These are phyloP conservation scores for Smittia aterrima DNA, from an alignment of 2,888 invertebrate genomes.

Conservation along the genomic window DNA sequence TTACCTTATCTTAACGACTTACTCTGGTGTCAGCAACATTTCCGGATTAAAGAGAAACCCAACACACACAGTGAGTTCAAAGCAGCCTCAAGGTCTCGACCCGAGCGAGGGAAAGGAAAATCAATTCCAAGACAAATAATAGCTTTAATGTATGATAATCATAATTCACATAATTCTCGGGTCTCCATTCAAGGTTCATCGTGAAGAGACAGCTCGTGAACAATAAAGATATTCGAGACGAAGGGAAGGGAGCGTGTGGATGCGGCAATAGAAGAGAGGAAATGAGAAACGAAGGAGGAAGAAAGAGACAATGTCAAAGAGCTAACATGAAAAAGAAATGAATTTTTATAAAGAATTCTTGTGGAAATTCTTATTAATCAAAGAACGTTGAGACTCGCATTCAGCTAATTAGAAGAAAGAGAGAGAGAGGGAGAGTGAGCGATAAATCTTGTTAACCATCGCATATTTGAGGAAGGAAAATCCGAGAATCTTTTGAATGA, in stretches of 20 bases:
- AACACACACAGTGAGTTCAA: no score
- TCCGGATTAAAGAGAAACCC: no score
- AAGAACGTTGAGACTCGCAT: slow-evolving; percentile 7
- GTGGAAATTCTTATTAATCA: slow-evolving; percentile 30
- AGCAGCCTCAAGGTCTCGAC: not conserved
- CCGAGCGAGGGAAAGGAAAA: not conserved
- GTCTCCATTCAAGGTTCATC: slow-evolving; percentile 9
- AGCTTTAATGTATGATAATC: slow-evolving; percentile 36
- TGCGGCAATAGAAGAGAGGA: not conserved
- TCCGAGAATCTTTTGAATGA: no score
- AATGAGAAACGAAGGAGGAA: not conserved
- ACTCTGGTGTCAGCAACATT: no score
- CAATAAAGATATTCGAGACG: slow-evolving; percentile 12
- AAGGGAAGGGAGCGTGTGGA: not conserved
- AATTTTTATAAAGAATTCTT: not conserved
- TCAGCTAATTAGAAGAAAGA: not conserved
- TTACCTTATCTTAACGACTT: no score
- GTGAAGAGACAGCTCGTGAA: slow-evolving; percentile 1
- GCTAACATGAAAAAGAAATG: not conserved
- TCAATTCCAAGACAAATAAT: slow-evolving; percentile 28
- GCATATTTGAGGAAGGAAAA: not conserved
- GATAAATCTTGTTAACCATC: not conserved
- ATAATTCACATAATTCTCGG: not conserved
- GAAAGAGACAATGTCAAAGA: not conserved
- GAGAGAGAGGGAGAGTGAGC: not conserved